Conservation (phyloP, 2,113 vertebrate species). For the Solea solea region DNA sequence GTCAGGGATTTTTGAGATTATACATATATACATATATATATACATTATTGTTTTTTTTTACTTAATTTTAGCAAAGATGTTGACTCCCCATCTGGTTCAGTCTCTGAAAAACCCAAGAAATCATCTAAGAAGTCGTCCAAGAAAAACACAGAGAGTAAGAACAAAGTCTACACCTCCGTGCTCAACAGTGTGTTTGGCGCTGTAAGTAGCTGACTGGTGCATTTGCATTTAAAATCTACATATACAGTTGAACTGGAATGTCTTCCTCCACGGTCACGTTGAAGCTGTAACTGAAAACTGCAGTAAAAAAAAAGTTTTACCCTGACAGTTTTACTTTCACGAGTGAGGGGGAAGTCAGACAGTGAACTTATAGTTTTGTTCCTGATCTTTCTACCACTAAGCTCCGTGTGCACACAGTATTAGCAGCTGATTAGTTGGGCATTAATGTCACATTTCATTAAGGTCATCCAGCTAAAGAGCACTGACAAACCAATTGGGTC, state of each 20-base stretch:
- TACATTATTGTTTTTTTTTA: constrained; percentile 1
- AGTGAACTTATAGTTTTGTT: background rate
- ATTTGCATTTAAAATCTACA: background rate
- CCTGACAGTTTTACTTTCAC: too few relatives aligned
- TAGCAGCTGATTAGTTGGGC: constrained; percentile 42
- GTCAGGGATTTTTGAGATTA: background rate
- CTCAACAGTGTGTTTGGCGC: constrained; percentile 81
- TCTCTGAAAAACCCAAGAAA: constrained; percentile 66
- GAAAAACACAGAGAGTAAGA: constrained; percentile 72
- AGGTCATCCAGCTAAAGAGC: constrained; percentile 34
- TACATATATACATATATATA: background rate
- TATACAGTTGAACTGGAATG: background rate
- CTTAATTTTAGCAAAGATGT: constrained; percentile 48
- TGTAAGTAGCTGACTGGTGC: constrained; percentile 49
- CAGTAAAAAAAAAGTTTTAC: too few relatives aligned
- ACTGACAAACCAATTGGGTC: background rate
- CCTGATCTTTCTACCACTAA: constrained; percentile 49
- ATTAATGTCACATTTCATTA: constrained; percentile 68
- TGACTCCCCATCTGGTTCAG: constrained; percentile 41
- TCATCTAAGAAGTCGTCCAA: constrained; percentile 67
- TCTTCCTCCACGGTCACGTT: background rate
- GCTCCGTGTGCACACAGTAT: constrained; percentile 43
- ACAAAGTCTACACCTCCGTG: constrained; percentile 77
- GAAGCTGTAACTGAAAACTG: background rate
- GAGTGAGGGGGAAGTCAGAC: background rate